Evolutionary conservation across 2,113 vertebrate genomes (phyloP), one percentile per base, ranked within the genome.

Genomic region (Galeopterus variegatus): DNA sequence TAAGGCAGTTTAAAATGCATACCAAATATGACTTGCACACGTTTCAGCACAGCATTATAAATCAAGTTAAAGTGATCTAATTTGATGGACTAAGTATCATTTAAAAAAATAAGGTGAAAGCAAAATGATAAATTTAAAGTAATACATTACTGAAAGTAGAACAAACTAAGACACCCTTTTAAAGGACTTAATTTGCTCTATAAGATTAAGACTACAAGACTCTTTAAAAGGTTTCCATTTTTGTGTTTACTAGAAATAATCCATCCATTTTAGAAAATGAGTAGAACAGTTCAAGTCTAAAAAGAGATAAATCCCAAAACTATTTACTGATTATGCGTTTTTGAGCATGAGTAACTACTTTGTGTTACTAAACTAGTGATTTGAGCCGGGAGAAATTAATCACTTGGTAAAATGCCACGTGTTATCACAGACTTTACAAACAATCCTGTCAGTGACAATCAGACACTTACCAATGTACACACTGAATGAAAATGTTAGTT

Each of bases 191-290:
- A 73, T 31, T 5, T 84, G 80, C 88, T 95, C 96, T 95, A 95
- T 95, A 95, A 97, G 94, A 98, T 96, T 97, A 97, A 48, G 90
- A 73, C 0, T 2, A 87, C 36, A 21, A 94, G 81, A 79, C 93
- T 98, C 96, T 93, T 92, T 87, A 97, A 75, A 97, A 97, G 93
- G 96, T 83, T 97, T 95, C 88, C 91, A 90, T 92, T 96, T 97
- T 92, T 97, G 96, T 97, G 97, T 97, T 98, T 98, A 98, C 80
- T 94, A 91, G 95, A 95, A 96, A 91, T 87, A 98, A 97, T 26
- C 92, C 58, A 75, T 97, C 85, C 69, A 90, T 97, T 97, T 97
- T 70, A 95, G 87, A 95, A 87, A 94, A 96, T 96, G 96, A 98
- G 96, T 98, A 95, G 85, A 75, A 81, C 62, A 96, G 96, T 83